phyloP scores from a whole-genome alignment of 2,888 invertebrate genomes.

The Panzeria rudis region DNA sequence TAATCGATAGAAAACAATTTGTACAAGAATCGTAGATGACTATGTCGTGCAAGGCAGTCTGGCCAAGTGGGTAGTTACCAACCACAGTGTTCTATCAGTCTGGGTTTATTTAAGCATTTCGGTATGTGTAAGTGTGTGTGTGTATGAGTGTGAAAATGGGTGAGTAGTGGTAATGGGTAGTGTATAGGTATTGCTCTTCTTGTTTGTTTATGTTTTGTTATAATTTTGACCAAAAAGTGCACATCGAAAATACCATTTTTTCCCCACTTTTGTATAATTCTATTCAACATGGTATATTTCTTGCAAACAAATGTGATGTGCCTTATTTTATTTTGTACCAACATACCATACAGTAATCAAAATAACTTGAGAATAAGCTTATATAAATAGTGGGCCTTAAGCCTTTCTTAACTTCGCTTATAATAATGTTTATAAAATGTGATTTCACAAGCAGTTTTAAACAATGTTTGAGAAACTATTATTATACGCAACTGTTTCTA shows the following conservation, averaged over 20 bases:
- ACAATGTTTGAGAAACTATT: too few relatives aligned
- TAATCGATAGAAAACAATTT: too few relatives aligned
- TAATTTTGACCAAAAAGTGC: slow-evolving; percentile 62
- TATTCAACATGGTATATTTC: slow-evolving; percentile 24
- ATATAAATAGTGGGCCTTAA: too few relatives aligned
- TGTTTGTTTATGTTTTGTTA: slow-evolving; percentile 33
- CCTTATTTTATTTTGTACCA: slow-evolving; percentile 40
- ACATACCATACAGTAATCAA: too few relatives aligned
- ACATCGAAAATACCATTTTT: slow-evolving; percentile 41
- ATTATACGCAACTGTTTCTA: too few relatives aligned
- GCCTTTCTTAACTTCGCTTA: too few relatives aligned
- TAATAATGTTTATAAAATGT: too few relatives aligned
- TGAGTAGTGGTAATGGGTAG: neutral
- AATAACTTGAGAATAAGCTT: too few relatives aligned
- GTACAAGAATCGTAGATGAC: too few relatives aligned
- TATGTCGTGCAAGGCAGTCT: too few relatives aligned
- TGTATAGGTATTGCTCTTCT: neutral
- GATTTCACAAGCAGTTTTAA: too few relatives aligned
- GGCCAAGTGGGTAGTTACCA: too few relatives aligned
- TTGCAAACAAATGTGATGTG: slow-evolving; percentile 36
- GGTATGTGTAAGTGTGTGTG: neutral
- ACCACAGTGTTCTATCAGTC: slow-evolving; percentile 43
- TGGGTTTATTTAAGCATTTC: slow-evolving; percentile 26
- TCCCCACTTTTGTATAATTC: slow-evolving; percentile 11
- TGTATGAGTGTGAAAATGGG: neutral